Base-by-base conservation (phyloP, 2,113 vertebrate genomes). In the Rhea pennata region DNA sequence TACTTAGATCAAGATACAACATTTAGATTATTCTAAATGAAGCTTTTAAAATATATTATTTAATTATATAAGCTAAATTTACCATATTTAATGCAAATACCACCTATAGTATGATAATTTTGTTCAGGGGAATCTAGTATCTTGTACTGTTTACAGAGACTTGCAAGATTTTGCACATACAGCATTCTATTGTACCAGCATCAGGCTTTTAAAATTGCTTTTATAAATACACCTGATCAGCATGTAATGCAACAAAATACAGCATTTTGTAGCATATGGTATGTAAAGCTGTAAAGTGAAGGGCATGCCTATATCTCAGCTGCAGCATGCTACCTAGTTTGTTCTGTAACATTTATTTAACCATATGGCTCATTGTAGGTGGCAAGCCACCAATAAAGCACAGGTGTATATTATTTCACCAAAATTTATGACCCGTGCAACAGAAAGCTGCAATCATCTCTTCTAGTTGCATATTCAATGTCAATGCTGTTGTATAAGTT, bases 321-420 rank as follows among this genome's bases (percentile, higher is more conserved):
- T 91, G 89, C 27, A 16, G 36, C 79, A 77, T 71, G 56, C 78
- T 82, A 95, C 87, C 84, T 40, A 90, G n/a, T 53, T 84, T 92
- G 82, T 74, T 94, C 56, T 39, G 0, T 36, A 61, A 54, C 89
- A 69, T 8, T 95, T 80, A 90, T 15, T 59, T 74, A 83, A 85
- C 93, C 95, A 96, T 92, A 92, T 94, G 96, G 96, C 87, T 90
- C 89, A 1, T 22, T 84, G 64, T 95, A 51, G 94, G 96, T 91
- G 93, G 96, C 69, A 73, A 89, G 78, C 51, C 84, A 95, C 71
- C 78, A 59, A 42, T n/a, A 26, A 74, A 95, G 74, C 87, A 92
- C 91, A 94, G 92, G 95, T 88, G 92, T 33, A 33, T 42, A 20
- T 64, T 48, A 85, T 74, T 73, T 67, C 78, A 71, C 94, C 85